Evolutionary conservation across 2,113 vertebrate species (phyloP).

Genomic region (Nycticebus coucang): DNA sequence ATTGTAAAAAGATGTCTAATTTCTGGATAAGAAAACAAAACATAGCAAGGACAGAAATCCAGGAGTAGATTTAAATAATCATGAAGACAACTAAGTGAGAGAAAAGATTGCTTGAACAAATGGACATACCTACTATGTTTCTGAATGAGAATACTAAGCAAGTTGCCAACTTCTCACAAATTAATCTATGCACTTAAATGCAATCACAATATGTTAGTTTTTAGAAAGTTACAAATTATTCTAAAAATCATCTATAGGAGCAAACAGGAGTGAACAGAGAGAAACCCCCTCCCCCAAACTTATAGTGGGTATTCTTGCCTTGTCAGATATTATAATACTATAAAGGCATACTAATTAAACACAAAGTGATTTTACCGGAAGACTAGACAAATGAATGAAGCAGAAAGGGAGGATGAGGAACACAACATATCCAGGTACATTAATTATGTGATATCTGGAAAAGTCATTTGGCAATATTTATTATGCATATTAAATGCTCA

Average conservation of each 20-base stretch:
- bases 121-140: neutral
- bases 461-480: neutral
- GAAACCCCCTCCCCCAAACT: neutral
- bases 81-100: neutral
- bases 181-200: neutral
- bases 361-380: neutral
- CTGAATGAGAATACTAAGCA: neutral
- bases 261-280: neutral
- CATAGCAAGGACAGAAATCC: neutral
- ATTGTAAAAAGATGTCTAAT: neutral
- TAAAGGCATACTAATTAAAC: neutral
- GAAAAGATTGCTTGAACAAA: neutral
- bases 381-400: neutral
- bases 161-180: neutral
- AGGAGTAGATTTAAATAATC: neutral
- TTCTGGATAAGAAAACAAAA: neutral
- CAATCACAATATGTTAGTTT: neutral
- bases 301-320: neutral
- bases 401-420: neutral
- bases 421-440: neutral
- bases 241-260: neutral
- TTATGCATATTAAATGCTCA: neutral
- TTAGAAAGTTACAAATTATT: conserved; percentile 21
- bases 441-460: neutral
- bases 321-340: neutral